A percentile compares a stretch with the other conserved stretches of the same genome.
Conservation (phyloP, 2,888 invertebrate species). For the Ichneumoninae sp. region DNA sequence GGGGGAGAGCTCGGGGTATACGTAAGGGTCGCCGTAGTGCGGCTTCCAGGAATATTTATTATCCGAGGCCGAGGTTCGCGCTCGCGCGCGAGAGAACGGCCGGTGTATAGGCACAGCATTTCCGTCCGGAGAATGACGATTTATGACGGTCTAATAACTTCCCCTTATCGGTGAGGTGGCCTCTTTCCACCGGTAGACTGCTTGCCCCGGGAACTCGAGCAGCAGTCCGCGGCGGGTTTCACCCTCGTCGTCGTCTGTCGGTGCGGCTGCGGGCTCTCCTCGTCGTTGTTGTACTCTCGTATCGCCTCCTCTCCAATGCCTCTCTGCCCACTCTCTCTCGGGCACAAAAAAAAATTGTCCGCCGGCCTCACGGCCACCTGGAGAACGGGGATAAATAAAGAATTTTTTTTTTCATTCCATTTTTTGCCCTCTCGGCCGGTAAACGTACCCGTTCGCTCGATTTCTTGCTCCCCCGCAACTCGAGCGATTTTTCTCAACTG, state of each 20-base stretch:
- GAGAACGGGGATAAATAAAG: slow-evolving; percentile 51
- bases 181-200: slow-evolving; percentile 57
- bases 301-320: slow-evolving; percentile 42
- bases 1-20: neutral
- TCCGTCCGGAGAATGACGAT: slow-evolving; percentile 70
- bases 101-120: slow-evolving; percentile 65
- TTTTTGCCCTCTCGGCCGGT: slow-evolving; percentile 11
- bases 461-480: slow-evolving; percentile 40
- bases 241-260: slow-evolving; percentile 41
- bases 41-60: slow-evolving; percentile 68
- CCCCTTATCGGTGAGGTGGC: slow-evolving; percentile 66
- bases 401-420: slow-evolving; percentile 33
- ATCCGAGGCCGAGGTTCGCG: slow-evolving; percentile 56
- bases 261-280: slow-evolving; percentile 7
- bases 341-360: slow-evolving; percentile 47
- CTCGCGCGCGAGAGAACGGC: slow-evolving; percentile 30
- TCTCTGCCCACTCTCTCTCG: slow-evolving; percentile 16
- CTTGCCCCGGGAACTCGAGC: slow-evolving; percentile 43
- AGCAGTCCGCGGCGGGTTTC: slow-evolving; percentile 8
- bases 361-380: slow-evolving; percentile 22
- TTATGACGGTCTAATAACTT: slow-evolving; percentile 72
- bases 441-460: slow-evolving; percentile 34
- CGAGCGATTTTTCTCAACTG: slow-evolving; percentile 24
- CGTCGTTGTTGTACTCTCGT: slow-evolving; percentile 37
- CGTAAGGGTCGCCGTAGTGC: slow-evolving; percentile 39